A percentile compares a stretch with the other conserved stretches of the same genome.
Conservation (phyloP, 2,888 invertebrate genomes). For the Agrochola litura region DNA sequence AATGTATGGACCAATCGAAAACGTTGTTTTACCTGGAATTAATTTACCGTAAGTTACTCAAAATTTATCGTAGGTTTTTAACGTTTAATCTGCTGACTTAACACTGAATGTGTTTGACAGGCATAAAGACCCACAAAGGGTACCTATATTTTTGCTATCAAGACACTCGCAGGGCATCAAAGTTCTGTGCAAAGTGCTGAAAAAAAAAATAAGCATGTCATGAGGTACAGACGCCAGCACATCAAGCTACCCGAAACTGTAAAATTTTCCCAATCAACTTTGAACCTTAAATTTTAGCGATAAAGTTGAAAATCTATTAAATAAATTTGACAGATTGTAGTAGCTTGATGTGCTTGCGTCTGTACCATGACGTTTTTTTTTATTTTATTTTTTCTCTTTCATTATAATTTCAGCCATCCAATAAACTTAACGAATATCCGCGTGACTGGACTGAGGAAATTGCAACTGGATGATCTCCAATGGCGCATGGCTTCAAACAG, state of each 20-base stretch:
- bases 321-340: too few relatives aligned
- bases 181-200: too few relatives aligned
- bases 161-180: background rate
- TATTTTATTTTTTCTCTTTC: background rate
- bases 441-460: background rate
- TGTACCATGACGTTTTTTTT: too few relatives aligned
- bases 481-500: background rate
- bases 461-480: background rate
- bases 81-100: background rate
- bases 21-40: slow-evolving; percentile 23
- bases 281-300: too few relatives aligned
- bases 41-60: slow-evolving; percentile 12
- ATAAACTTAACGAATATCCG: slow-evolving; percentile 1
- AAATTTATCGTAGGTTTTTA: background rate
- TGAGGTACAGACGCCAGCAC: too few relatives aligned
- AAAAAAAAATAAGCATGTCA: background rate
- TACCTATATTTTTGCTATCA: background rate
- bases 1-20: slow-evolving; percentile 23
- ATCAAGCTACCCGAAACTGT: too few relatives aligned
- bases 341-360: too few relatives aligned
- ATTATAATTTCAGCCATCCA: slow-evolving; percentile 17
- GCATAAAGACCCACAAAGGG: background rate
- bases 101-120: background rate
- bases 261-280: too few relatives aligned
- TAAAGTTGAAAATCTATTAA: too few relatives aligned